These are phyloP conservation scores for Brachionus calyciflorus DNA, from an alignment of 1,140 invertebrate genomes.

Conservation along the genomic window DNA sequence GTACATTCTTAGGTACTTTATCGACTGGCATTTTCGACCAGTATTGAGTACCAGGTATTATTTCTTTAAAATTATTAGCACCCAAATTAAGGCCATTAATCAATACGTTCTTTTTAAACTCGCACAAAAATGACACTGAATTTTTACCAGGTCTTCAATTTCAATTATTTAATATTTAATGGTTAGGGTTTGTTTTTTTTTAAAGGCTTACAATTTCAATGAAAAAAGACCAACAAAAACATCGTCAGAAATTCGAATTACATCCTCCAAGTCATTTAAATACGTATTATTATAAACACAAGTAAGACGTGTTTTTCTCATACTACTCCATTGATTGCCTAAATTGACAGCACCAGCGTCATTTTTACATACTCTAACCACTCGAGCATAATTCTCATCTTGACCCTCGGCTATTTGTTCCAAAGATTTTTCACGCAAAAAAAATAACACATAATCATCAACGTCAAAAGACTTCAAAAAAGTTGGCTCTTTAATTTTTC, in stretches of 20 bases:
- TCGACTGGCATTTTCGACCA: background rate
- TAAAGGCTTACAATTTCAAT: background rate
- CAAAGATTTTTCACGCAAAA: conserved; percentile 82
- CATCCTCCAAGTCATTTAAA: conserved; percentile 20
- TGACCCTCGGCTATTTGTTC: conserved; percentile 81
- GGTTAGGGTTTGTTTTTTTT: no score
- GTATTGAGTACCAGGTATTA: conserved; percentile 27
- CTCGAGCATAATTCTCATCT: conserved; percentile 63
- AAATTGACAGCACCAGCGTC: conserved; percentile 8
- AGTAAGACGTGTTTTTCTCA: conserved; percentile 30
- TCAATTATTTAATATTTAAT: background rate
- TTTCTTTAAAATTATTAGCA: conserved; percentile 37
- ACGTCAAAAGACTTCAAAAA: conserved; percentile 87
- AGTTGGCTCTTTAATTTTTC: conserved; percentile 67
- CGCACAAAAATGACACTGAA: conserved; percentile 36
- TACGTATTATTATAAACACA: conserved; percentile 46
- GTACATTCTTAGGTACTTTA: background rate
- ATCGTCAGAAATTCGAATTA: background rate
- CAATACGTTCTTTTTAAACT: conserved; percentile 3
- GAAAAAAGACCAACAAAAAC: conserved; percentile 13
- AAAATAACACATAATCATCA: conserved; percentile 79
- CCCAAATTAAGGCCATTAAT: background rate
- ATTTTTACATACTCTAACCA: conserved; percentile 54
- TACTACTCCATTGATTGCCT: conserved; percentile 45
- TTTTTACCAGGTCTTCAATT: conserved; percentile 10